Base-by-base conservation (phyloP, 1,140 invertebrate genomes). In the Drosophila nikananu region DNA sequence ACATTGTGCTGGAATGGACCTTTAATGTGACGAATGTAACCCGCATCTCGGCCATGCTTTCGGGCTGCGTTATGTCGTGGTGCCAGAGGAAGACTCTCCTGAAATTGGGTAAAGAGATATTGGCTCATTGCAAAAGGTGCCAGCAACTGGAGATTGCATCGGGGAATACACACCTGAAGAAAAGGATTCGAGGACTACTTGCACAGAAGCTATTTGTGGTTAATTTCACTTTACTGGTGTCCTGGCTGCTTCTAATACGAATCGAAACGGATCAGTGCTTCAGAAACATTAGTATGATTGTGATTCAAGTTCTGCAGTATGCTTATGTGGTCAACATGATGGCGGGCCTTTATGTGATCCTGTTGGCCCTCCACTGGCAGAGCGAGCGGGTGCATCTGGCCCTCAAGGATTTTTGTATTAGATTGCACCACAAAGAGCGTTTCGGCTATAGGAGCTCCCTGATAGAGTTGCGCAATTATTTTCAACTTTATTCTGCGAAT, bases 361-460 rank as follows among this genome's bases (percentile, higher is more conserved):
- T 66, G 1, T 15, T 67, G 19, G 17, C 48, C 5, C 61, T 77
- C 32, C 48, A 68, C 41, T 76, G 62, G 74, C 75, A 77, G 17
- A 44, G 32, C 23, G 73, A 77, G 19, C 39, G 63, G 2, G 37
- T 77, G 4, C 35, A 49, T 3, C 12, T 77, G 6, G 25, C 35
- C 12, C 57, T 77, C 1, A 32, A 55, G 30, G 42, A 55, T 23
- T 48, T 77, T 4, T 57, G 41, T 3, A 7, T 1, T 0, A 21
- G 27, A 2, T 19, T 67, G 1, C 32, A 55, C 7, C 15, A 48
- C 3, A 21, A 60, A 12, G 55, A 67, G 17, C 55, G 23, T 1
- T 23, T 35, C 42, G 0, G 25, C 1, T 9, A 7, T n/a, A 13
- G 15, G 2, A 30, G 13, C 3, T 27, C 35, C 19, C 19, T 59